Evolutionary conservation across 2,888 invertebrate genomes (phyloP).

Genomic region (Machimus atricapillus): DNA sequence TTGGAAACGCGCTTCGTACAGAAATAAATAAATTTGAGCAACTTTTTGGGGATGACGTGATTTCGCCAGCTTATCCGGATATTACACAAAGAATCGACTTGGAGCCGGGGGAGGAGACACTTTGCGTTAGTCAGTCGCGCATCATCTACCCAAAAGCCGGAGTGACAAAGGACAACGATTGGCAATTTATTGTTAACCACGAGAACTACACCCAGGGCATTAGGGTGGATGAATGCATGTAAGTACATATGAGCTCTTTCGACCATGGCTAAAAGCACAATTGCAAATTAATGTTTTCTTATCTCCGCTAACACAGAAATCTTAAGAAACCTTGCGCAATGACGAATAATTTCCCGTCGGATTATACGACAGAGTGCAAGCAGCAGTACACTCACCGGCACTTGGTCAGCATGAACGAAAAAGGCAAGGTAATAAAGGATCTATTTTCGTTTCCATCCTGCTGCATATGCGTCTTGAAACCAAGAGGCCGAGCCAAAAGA

Average conservation of each 20-base stretch:
- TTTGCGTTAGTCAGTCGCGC: slow-evolving; percentile 62
- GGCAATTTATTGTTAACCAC: slow-evolving; percentile 75
- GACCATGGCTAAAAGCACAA: neutral
- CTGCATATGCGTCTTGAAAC: slow-evolving; percentile 70
- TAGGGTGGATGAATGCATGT: slow-evolving; percentile 77
- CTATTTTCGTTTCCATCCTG: slow-evolving; percentile 75
- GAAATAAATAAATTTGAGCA: slow-evolving; percentile 52
- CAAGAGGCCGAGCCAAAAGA: neutral
- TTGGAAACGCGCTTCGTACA: slow-evolving; percentile 54
- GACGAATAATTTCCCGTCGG: slow-evolving; percentile 62
- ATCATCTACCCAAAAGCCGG: slow-evolving; percentile 70
- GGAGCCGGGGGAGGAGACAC: slow-evolving; percentile 57
- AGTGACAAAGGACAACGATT: slow-evolving; percentile 68
- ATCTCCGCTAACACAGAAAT: slow-evolving; percentile 53
- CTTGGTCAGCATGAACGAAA: slow-evolving; percentile 65
- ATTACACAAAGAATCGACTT: slow-evolving; percentile 64
- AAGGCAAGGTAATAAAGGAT: slow-evolving; percentile 61
- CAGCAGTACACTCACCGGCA: slow-evolving; percentile 68
- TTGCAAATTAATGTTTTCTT: neutral
- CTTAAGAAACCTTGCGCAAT: slow-evolving; percentile 64
- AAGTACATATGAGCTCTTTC: slow-evolving; percentile 61
- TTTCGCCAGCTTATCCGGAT: slow-evolving; percentile 57
- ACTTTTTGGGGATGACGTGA: slow-evolving; percentile 56
- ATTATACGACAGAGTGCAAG: slow-evolving; percentile 66
- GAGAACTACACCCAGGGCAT: slow-evolving; percentile 74